phyloP scores from a whole-genome alignment of 2,797 vertebrate genomes.

The Semotilus atromaculatus region DNA sequence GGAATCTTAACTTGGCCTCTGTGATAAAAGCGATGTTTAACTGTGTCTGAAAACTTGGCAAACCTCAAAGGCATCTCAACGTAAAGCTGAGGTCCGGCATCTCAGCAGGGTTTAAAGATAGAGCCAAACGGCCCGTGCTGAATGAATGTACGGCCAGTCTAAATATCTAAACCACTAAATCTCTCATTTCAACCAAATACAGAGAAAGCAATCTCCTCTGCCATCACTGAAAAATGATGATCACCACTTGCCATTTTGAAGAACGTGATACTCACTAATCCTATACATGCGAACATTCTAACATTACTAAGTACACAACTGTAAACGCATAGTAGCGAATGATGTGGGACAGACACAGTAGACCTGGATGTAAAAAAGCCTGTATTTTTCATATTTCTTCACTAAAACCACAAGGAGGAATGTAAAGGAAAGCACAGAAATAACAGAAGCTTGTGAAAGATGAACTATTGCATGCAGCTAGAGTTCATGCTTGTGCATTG shows the following conservation, averaged over 20 bases:
- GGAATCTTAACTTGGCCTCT: slow-evolving; percentile 12
- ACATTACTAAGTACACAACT: slow-evolving; percentile 26
- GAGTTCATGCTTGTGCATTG: neutral
- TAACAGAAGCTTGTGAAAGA: slow-evolving; percentile 26
- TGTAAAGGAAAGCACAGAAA: slow-evolving; percentile 48
- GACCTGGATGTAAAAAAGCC: slow-evolving; percentile 44
- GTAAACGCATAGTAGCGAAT: slow-evolving; percentile 39
- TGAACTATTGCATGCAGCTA: neutral
- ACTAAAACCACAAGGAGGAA: slow-evolving; percentile 41
- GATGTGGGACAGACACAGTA: slow-evolving; percentile 28
- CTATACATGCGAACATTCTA: slow-evolving; percentile 32
- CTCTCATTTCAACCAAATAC: slow-evolving; percentile 54
- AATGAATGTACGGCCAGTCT: slow-evolving; percentile 68
- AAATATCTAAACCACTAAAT: slow-evolving; percentile 62
- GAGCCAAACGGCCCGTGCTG: slow-evolving; percentile 72
- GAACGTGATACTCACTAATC: slow-evolving; percentile 37
- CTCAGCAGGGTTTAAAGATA: slow-evolving; percentile 69
- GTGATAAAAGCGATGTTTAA: slow-evolving; percentile 42
- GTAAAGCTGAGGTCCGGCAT: slow-evolving; percentile 76
- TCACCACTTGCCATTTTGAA: slow-evolving; percentile 51
- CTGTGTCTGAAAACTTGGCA: slow-evolving; percentile 74
- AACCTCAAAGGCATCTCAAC: slow-evolving; percentile 75
- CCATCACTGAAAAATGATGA: slow-evolving; percentile 37
- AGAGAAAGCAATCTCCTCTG: slow-evolving; percentile 5
- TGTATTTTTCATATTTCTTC: slow-evolving; percentile 45